Evolutionary conservation across 2,113 vertebrate genomes (phyloP), one percentile per base, ranked within the genome.

Genomic region (Cottus gobio): DNA sequence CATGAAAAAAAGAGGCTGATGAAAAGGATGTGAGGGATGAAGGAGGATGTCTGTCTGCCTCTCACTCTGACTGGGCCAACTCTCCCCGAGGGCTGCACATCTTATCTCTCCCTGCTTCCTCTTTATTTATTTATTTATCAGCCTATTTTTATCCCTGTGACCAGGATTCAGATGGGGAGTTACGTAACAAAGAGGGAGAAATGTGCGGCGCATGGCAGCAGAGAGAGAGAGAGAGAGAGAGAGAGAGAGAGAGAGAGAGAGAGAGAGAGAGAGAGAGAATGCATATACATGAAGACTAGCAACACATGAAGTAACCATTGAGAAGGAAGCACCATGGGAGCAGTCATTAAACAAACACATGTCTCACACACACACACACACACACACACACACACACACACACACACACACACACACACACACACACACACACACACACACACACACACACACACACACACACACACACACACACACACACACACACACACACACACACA

Each of bases 91-190:
- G 91, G 91, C 83, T 3, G 28, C 71, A 75, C 80, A 72, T 89
- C 81, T 86, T 81, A 75, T 87, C 85, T 87, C 87, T 90, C 88
- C 71, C 84, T 36, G 73, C 86, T 87, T 74, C 77, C 87, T 86
- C 85, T 89, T 94, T 91, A 92, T 93, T 94, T 92, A 94, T 93
- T 90, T 90, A 94, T 93, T 90, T 90, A 91, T 86, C 82, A 75
- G 84, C 31, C 88, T 92, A 94, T 94, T 95, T 94, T 94, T 95
- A 94, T 87, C 90, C 82, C 79, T 15, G 70, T 77, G 85, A 86
- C 83, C 84, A 90, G 88, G 85, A 91, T 89, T 89, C 81, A 87
- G 83, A 86, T 58, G 52, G 58, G 44, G 52, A 5, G 78, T 94
- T 94, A 87, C 60, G 62, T 92, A 93, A 94, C 80, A 82, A n/a